Conservation (phyloP, 2,113 vertebrate species). For the Argyrosomus japonicus region DNA sequence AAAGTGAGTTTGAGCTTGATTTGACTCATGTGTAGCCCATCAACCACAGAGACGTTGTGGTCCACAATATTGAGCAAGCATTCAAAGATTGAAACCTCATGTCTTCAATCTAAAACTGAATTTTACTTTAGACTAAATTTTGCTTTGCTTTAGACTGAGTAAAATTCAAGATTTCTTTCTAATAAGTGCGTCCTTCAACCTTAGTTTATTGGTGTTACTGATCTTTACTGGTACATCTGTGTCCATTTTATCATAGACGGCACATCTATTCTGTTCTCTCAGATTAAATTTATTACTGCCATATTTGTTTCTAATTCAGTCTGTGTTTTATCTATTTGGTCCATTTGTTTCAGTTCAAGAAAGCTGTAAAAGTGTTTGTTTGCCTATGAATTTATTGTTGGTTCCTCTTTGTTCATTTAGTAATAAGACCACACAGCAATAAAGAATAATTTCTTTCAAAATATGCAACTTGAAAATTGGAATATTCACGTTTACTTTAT, state of each 20-base stretch:
- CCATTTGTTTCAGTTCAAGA: not conserved
- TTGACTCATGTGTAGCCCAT: constrained; percentile 71
- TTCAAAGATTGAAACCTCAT: constrained; percentile 65
- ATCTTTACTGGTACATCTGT: not conserved
- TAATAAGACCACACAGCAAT: constrained; percentile 16
- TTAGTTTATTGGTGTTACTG: not conserved
- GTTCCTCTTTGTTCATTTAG: not conserved
- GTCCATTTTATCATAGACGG: not conserved
- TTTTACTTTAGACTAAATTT: not conserved
- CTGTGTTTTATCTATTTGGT: not conserved
- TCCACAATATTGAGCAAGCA: constrained; percentile 23
- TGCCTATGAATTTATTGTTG: not conserved
- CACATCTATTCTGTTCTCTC: not conserved
- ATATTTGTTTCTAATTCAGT: not conserved
- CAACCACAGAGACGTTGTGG: constrained; percentile 47
- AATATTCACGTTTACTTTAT: constrained; percentile 17
- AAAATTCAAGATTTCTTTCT: constrained; percentile 13
- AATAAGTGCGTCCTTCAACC: not conserved
- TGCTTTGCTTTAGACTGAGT: not conserved
- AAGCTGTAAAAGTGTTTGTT: not conserved
- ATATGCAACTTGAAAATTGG: constrained; percentile 2
- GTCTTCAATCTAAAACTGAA: constrained; percentile 40
- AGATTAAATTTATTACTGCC: not conserved
- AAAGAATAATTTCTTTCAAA: constrained; percentile 9
- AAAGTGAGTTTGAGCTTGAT: constrained; percentile 63